A percentile compares a stretch with the other conserved stretches of the same genome.
phyloP scores from a whole-genome alignment of 2,797 vertebrate species.

The Onychomys leucogaster region DNA sequence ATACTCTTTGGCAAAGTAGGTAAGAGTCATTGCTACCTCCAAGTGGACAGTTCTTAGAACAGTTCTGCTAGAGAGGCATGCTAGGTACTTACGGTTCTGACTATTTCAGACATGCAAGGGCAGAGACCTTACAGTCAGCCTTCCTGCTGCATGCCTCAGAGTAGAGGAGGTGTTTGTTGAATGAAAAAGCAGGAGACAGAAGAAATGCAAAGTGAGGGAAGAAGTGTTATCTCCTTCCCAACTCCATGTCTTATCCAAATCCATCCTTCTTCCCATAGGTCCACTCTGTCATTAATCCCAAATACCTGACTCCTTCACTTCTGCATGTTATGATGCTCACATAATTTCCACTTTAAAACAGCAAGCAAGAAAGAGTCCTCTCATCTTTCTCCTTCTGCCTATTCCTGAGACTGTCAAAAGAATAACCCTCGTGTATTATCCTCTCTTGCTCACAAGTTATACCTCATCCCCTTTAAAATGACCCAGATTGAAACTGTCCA shows the following conservation, averaged over 20 bases:
- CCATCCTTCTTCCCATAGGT: neutral
- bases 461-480: constrained; percentile 38
- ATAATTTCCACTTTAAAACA: constrained; percentile 45
- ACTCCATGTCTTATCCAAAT: neutral
- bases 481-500: constrained; percentile 47
- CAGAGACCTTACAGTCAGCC: neutral
- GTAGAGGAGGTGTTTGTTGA: neutral
- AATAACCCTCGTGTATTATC: constrained; percentile 10
- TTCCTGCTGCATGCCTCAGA: neutral
- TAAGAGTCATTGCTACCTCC: neutral
- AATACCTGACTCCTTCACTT: neutral
- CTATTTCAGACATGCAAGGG: neutral
- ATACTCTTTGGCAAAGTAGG: neutral
- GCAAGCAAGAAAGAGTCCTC: neutral
- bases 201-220: constrained; percentile 1
- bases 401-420: constrained; percentile 9
- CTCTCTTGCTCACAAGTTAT: constrained; percentile 16
- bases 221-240: neutral
- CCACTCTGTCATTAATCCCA: neutral
- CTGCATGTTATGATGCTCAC: neutral
- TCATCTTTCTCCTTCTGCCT: constrained; percentile 22
- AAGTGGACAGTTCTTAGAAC: neutral
- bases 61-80: neutral
- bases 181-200: neutral
- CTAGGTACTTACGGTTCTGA: neutral